A percentile compares a stretch with the other conserved stretches of the same genome.
These are phyloP conservation scores for Paracyprichromis sp. DNA, from an alignment of 2,113 vertebrate genomes.

Conservation along the genomic window DNA sequence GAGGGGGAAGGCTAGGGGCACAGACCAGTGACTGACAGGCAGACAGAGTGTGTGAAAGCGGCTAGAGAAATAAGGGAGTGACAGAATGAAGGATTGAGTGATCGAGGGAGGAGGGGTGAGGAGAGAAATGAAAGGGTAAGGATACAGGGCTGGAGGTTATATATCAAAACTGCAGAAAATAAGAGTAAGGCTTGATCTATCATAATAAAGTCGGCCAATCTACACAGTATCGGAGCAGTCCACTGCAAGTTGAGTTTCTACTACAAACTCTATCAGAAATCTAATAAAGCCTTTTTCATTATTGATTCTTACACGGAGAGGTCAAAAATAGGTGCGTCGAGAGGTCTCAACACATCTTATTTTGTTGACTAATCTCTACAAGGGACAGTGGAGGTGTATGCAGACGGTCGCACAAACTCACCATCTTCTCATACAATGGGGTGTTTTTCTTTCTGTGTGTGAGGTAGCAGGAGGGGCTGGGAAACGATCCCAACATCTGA, in stretches of 20 bases:
- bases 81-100: constrained; percentile 10
- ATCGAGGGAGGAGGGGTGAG: background rate
- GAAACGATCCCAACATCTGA: constrained; percentile 35
- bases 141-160: background rate
- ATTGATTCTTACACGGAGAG: background rate
- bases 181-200: background rate
- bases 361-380: background rate
- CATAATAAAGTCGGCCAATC: background rate
- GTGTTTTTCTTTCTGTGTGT: background rate
- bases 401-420: background rate
- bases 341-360: background rate
- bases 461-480: background rate
- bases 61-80: constrained; percentile 18
- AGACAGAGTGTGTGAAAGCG: background rate
- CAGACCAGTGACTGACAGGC: background rate
- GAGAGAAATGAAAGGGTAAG: background rate
- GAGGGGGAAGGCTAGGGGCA: background rate
- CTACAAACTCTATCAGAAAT: background rate
- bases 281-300: background rate
- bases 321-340: background rate
- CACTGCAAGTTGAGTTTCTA: background rate
- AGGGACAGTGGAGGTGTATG: background rate
- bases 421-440: background rate
- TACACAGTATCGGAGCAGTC: background rate
- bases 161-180: background rate